Percentiles rank a stretch among this genome's conserved stretches.
phyloP scores from a whole-genome alignment of 2,113 vertebrate genomes.

The Perognathus longimembris region DNA sequence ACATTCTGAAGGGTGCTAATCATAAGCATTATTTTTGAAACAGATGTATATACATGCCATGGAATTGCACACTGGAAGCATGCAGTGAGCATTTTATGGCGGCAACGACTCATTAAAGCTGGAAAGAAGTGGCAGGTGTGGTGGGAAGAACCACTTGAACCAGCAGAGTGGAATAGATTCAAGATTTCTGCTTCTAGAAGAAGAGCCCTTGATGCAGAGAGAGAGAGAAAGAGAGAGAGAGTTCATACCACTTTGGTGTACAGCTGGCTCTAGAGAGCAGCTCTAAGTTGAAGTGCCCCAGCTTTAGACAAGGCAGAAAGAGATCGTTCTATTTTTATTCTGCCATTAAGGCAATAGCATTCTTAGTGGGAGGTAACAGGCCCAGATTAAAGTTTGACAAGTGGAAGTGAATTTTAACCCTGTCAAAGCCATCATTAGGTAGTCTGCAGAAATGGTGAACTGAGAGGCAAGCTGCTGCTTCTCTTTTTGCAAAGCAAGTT shows the following conservation, averaged over 20 bases:
- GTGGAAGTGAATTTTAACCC: not conserved
- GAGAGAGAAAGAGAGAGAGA: not conserved
- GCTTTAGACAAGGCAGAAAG: not conserved
- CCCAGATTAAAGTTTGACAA: constrained; percentile 34
- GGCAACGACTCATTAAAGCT: not conserved
- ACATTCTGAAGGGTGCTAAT: not conserved
- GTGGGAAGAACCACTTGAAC: not conserved
- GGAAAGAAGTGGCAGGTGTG: not conserved
- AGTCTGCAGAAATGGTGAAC: not conserved
- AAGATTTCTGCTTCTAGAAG: not conserved
- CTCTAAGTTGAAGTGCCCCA: not conserved
- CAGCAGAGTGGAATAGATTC: not conserved
- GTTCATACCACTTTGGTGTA: not conserved
- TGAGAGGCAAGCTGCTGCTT: not conserved
- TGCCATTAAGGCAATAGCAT: constrained; percentile 45
- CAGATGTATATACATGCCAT: not conserved
- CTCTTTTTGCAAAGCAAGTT: not conserved
- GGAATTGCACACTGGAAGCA: not conserved
- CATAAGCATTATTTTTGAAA: not conserved
- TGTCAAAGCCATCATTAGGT: not conserved
- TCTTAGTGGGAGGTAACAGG: constrained; percentile 29
- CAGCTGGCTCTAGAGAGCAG: not conserved
- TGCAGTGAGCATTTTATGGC: not conserved
- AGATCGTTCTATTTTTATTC: constrained; percentile 65
- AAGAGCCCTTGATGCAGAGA: constrained; percentile 18